Conservation (phyloP, 2,888 invertebrate species). For the Syritta pipiens region DNA sequence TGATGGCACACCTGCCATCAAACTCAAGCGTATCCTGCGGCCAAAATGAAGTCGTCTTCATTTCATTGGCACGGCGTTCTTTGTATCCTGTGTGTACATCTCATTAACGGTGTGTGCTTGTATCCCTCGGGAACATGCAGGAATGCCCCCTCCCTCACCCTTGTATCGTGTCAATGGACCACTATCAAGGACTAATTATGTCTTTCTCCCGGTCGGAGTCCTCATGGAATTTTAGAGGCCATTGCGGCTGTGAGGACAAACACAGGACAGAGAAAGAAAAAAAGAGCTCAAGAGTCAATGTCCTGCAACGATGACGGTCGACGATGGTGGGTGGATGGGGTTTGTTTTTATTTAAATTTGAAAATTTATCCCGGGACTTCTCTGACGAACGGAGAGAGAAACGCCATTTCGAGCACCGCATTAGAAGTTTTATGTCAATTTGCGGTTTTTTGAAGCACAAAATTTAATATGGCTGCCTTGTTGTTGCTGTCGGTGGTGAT, state of each 20-base stretch:
- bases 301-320: too few species aligned
- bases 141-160: slow-evolving; percentile 10
- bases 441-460: slow-evolving; percentile 26
- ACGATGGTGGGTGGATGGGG: too few species aligned
- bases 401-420: slow-evolving; percentile 10
- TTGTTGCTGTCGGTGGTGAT: not conserved
- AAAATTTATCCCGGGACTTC: slow-evolving; percentile 21
- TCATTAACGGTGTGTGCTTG: slow-evolving; percentile 57
- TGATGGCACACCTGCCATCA: slow-evolving; percentile 45
- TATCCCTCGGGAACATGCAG: slow-evolving; percentile 41
- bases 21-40: slow-evolving; percentile 25
- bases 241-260: slow-evolving; percentile 52
- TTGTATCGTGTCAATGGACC: slow-evolving; percentile 22
- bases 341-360: slow-evolving; percentile 43
- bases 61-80: slow-evolving; percentile 24
- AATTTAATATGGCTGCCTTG: slow-evolving; percentile 23
- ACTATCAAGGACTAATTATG: slow-evolving; percentile 67
- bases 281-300: slow-evolving; percentile 56
- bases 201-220: too few species aligned
- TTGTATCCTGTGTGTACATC: slow-evolving; percentile 52
- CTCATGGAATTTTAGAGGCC: slow-evolving; percentile 64
- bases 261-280: slow-evolving; percentile 34
- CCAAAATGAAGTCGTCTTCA: slow-evolving; percentile 55
- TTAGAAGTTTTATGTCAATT: slow-evolving; percentile 39
- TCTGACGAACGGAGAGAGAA: slow-evolving; percentile 19